phyloP scores from a whole-genome alignment of 2,888 invertebrate genomes.

The Drosophila subquinaria region DNA sequence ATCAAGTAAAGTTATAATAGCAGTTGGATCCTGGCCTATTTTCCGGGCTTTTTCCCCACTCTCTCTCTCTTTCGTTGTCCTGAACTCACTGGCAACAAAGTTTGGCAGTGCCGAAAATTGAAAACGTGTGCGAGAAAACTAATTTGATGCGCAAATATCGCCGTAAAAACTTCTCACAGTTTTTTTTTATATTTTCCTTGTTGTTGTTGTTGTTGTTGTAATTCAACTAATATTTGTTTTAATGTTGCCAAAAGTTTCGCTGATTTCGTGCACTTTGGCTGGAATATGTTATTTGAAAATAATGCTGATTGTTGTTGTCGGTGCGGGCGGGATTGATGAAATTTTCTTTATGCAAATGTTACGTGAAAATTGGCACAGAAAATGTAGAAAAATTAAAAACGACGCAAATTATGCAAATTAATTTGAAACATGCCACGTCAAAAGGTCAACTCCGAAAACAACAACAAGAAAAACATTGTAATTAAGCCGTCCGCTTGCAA shows the following conservation, averaged over 20 bases:
- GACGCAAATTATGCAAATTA: conserved; percentile 74
- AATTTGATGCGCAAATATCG: conserved; percentile 71
- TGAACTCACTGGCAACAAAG: conserved; percentile 26
- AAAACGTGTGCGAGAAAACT: conserved; percentile 74
- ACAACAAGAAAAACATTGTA: conserved; percentile 60
- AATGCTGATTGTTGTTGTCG: conserved; percentile 40
- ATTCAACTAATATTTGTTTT: conserved; percentile 51
- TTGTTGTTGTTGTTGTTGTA: conserved; percentile 14
- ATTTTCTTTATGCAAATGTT: conserved; percentile 65
- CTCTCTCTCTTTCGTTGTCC: neutral
- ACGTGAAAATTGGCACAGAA: conserved; percentile 58
- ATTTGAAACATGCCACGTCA: conserved; percentile 41
- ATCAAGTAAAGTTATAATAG: conserved; percentile 16
- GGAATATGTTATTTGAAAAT: conserved; percentile 37
- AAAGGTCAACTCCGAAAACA: conserved; percentile 63
- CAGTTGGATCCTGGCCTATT: conserved; percentile 29
- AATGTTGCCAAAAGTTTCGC: conserved; percentile 35
- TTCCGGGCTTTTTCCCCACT: neutral
- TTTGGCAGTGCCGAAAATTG: conserved; percentile 62
- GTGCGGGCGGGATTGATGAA: conserved; percentile 36
- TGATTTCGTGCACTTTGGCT: conserved; percentile 28
- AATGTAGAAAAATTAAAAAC: conserved; percentile 67
- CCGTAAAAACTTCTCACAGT: conserved; percentile 29
- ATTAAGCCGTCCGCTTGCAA: conserved; percentile 73
- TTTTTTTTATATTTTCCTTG: conserved; percentile 23